Evolutionary conservation across 2,888 invertebrate genomes (phyloP), one percentile per base, ranked within the genome.

Genomic region (Antheraea yamamai): DNA sequence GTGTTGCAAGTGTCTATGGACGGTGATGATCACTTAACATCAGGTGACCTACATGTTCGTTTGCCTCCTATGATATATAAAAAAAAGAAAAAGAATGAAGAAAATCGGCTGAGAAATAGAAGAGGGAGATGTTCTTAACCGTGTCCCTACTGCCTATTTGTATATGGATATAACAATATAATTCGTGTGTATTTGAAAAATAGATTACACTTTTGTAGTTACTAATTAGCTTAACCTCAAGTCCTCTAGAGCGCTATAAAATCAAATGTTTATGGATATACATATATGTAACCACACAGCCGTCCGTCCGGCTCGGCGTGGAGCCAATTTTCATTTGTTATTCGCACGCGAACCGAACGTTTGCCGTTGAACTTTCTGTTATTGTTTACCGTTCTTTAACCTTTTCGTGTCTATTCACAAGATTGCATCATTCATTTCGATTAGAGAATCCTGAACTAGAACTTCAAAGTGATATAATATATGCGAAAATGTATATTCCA

Each of bases 281-380:
- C 10, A 8, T 61, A 10, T 71, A 61, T 16, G 35, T 75, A 35
- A 47, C 55, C 58, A 52, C 58, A 70, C 55, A 35, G 58, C 39
- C 73, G 75, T 74, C 74, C 79, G 78, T 79, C 77, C 78, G 78
- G 74, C 80, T 84, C 81, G 87, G 88, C 86, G 81, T 76, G 76
- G 74, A 78, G 86, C 86, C 87, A 88, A 83, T 81, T 76, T 81
- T 78, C 77, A 82, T 82, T 80, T 82, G 77, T 73, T 75, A 73
- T 75, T 77, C 80, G 81, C 86, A 85, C 84, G 79, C 81, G 73
- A 77, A 74, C 77, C 76, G 77, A 78, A 77, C 75, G 76, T 74
- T 83, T 80, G 84, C 75, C 82, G 81, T 83, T 87, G 86, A 89
- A 85, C 89, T 83, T 82, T 80, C 76, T 83, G 84, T 85, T 87